Base-by-base conservation (phyloP, 2,888 invertebrate species). In the Platycnemis pennipes region DNA sequence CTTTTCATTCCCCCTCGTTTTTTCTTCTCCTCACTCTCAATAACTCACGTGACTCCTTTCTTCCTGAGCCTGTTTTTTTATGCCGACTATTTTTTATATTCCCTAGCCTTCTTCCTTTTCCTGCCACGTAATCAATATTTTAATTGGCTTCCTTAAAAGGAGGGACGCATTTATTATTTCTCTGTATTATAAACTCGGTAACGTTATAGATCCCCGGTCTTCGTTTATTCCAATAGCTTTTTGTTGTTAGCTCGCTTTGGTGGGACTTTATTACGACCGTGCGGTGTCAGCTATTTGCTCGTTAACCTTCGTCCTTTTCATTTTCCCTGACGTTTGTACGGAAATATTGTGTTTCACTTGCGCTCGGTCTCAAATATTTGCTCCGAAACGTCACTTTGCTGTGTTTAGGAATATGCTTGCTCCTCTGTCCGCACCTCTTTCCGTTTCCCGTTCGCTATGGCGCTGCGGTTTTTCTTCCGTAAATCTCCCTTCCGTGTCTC, bases 71-170 rank as follows among this genome's bases (percentile, higher is more conserved):
- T 37, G 31, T 89, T 89, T 89, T 89, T 63, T 22, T 63, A 5
- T 22, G 11, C 77, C 37, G 16, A 37, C 77, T 8, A 26, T 77
- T 16, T 77, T 63, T 45, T 44, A 1, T 26, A 42, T 45, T 63
- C 22, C 26, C 3, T 42, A 69, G 44, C 91, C 44, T 63, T 63
- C 46, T 46, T 46, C 44, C 42, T 91, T 63, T 44, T 56, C 63
- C 91, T n/a, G 8, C 56, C 37, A 5, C 63, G 91, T 91, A 91
- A 91, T 63, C 91, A 63, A 91, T 91, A 91, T 91, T 91, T 91
- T 91, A 91, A 91, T 91, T 91, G 63, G 69, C 44, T 44, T 42
- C 91, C 91, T 56, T 44, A 63, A 91, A 91, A 63, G 91, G 91
- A 91, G 13, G 77, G 77, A 31, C 31, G 77, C 37, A 37, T 77